phyloP scores from a whole-genome alignment of 2,888 invertebrate species.

The Tridacna gigas region DNA sequence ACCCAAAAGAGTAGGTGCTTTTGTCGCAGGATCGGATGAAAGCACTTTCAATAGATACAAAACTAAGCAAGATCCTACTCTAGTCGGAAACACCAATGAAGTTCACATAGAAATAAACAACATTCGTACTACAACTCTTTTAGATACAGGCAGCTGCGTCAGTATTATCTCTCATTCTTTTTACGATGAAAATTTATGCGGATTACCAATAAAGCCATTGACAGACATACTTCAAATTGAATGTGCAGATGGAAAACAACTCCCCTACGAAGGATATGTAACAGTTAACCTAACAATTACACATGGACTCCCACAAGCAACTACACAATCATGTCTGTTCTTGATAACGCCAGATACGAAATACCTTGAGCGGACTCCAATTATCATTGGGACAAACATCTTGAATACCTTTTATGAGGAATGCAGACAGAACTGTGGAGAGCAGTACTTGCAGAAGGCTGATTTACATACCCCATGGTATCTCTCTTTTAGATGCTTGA shows the following conservation, averaged over 20 bases:
- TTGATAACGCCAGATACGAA: too few relatives aligned
- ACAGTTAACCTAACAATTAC: conserved; percentile 15
- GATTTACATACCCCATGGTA: conserved; percentile 24
- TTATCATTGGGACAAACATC: conserved; percentile 60
- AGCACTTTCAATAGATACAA: too few relatives aligned
- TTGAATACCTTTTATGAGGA: conserved; percentile 21
- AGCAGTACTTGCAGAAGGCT: conserved; percentile 28
- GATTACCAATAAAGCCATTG: background rate
- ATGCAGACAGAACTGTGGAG: conserved; percentile 25
- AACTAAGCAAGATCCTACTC: conserved; percentile 13
- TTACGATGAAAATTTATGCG: background rate
- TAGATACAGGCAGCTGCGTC: conserved; percentile 41
- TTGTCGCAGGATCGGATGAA: conserved; percentile 9
- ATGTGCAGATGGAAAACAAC: conserved; percentile 33
- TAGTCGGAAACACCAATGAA: conserved; percentile 40
- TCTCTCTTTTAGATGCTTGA: conserved; percentile 9
- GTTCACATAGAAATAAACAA: conserved; percentile 16
- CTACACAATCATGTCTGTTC: too few relatives aligned
- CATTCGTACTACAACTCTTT: conserved; percentile 8
- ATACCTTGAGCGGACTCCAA: conserved; percentile 36
- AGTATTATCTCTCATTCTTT: conserved; percentile 19
- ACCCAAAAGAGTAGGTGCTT: conserved; percentile 43
- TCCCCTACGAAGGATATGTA: conserved; percentile 39
- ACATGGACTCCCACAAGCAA: conserved; percentile 35
- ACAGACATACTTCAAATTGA: conserved; percentile 19